Evolutionary conservation across 2,113 vertebrate genomes (phyloP).

Genomic region (Tor tambroides): DNA sequence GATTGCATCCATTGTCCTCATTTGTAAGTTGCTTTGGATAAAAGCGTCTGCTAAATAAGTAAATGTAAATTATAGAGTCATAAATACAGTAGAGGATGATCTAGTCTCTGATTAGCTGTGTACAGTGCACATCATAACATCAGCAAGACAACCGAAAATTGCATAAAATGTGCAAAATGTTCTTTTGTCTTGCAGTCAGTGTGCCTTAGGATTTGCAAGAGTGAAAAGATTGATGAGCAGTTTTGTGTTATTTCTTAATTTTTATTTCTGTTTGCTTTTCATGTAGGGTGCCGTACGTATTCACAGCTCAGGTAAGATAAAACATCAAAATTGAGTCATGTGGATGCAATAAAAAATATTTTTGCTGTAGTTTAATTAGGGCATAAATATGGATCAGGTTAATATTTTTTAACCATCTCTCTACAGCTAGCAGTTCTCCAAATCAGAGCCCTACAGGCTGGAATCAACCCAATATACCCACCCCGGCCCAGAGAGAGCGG

Average conservation of each 20-base stretch:
- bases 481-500: constrained; percentile 86
- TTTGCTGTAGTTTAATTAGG: neutral
- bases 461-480: constrained; percentile 85
- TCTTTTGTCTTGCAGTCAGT: neutral
- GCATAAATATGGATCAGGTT: neutral
- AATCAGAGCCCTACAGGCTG: constrained; percentile 94
- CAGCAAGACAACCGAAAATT: neutral
- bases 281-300: constrained; percentile 90
- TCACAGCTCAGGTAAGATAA: constrained; percentile 87
- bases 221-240: neutral
- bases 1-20: no score
- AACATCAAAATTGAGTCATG: neutral
- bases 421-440: constrained; percentile 87
- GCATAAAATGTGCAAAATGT: neutral
- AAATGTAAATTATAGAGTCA: no score
- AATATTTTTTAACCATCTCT: constrained; percentile 47
- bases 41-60: no score
- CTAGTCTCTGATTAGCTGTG: neutral
- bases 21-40: no score
- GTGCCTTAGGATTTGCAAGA: neutral
- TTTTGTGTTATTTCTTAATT: neutral
- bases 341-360: neutral
- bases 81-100: neutral
- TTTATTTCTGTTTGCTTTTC: neutral
- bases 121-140: neutral